phyloP scores from a whole-genome alignment of 2,888 invertebrate species.

The Myathropa florea region DNA sequence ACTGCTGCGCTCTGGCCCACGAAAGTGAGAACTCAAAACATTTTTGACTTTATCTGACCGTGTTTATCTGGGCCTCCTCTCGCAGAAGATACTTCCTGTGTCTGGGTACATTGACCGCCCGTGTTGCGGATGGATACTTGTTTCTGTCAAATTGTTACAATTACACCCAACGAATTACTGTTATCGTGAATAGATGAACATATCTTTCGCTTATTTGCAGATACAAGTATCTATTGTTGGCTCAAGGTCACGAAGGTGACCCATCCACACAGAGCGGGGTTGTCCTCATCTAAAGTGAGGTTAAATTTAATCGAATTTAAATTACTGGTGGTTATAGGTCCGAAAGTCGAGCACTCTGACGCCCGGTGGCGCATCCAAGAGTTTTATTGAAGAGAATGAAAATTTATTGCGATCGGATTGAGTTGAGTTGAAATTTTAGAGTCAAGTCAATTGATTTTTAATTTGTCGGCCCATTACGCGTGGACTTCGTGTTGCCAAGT shows the following conservation, averaged over 20 bases:
- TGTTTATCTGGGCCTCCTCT: slow-evolving; percentile 47
- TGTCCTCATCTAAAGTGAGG: background rate
- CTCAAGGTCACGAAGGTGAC: slow-evolving; percentile 49
- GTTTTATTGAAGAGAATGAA: slow-evolving; percentile 24
- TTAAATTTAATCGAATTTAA: slow-evolving; percentile 49
- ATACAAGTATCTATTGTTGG: slow-evolving; percentile 20
- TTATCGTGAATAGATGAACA: slow-evolving; percentile 7
- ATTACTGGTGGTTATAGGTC: slow-evolving; percentile 15
- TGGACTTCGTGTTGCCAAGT: slow-evolving; percentile 2
- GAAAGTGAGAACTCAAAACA: slow-evolving; percentile 68
- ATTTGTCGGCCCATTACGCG: slow-evolving; percentile 35
- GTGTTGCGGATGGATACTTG: slow-evolving; percentile 1
- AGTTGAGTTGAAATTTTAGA: slow-evolving; percentile 31
- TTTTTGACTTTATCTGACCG: slow-evolving; percentile 63
- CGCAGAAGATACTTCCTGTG: slow-evolving; percentile 56
- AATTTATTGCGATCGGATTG: slow-evolving; percentile 21
- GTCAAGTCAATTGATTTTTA: slow-evolving; percentile 49
- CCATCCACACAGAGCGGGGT: background rate
- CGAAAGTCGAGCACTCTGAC: background rate
- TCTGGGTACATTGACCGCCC: background rate
- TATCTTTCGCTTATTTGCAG: background rate
- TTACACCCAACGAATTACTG: slow-evolving; percentile 43
- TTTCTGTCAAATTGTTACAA: slow-evolving; percentile 64
- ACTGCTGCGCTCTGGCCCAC: background rate
- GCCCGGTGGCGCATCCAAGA: background rate